Conservation (phyloP, 2,888 invertebrate species). For the Quadriops clusia region DNA sequence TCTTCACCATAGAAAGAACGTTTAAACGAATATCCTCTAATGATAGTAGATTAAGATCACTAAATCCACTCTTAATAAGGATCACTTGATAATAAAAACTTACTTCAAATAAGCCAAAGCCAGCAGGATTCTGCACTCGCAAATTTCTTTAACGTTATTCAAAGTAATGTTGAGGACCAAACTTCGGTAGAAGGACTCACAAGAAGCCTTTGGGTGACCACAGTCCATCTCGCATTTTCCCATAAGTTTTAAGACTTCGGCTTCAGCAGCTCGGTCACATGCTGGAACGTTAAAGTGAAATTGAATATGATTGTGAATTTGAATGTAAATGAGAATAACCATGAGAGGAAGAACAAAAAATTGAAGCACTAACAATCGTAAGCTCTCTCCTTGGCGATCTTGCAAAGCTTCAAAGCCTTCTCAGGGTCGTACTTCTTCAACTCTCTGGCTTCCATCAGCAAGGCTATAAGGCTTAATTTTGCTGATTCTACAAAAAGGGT, state of each 20-base stretch:
- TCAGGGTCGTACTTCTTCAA: conserved; percentile 33
- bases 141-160: conserved; percentile 37
- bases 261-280: conserved; percentile 35
- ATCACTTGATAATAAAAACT: too few relatives aligned
- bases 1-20: too few relatives aligned
- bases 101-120: conserved; percentile 44
- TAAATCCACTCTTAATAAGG: too few relatives aligned
- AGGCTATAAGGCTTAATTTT: conserved; percentile 36
- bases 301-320: neutral
- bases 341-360: neutral
- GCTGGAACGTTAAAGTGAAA: conserved; percentile 30
- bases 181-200: conserved; percentile 40
- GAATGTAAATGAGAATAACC: neutral
- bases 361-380: conserved; percentile 34
- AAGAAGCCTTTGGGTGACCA: conserved; percentile 40
- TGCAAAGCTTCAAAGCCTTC: conserved; percentile 38
- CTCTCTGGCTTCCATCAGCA: conserved; percentile 34
- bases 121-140: conserved; percentile 42
- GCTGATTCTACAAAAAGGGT: conserved; percentile 40
- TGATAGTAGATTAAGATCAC: too few relatives aligned
- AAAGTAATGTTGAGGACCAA: conserved; percentile 34
- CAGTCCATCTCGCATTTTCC: conserved; percentile 42
- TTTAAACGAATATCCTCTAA: too few relatives aligned
- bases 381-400: conserved; percentile 43
- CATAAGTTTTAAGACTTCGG: conserved; percentile 42